These are phyloP conservation scores for Arrhamphus sclerolepis DNA, from an alignment of 2,797 vertebrate species.

Conservation along the genomic window DNA sequence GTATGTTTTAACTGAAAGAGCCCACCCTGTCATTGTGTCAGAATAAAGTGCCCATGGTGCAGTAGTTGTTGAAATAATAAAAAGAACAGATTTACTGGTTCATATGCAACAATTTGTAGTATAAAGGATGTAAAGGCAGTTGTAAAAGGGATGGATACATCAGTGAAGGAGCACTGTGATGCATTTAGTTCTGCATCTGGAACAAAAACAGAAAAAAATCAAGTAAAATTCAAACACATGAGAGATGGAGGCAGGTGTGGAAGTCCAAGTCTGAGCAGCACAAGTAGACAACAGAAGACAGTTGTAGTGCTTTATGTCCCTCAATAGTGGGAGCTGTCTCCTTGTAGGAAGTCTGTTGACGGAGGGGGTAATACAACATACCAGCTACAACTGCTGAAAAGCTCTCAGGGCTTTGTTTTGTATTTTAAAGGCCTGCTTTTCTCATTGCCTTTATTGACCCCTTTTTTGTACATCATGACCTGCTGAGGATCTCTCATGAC, in stretches of 20 bases:
- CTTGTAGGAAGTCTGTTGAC: slow-evolving; percentile 3
- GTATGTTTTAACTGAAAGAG: slow-evolving; percentile 37
- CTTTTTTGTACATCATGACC: neutral
- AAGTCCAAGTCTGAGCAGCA: neutral
- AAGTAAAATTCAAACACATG: too few species aligned
- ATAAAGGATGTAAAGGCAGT: too few species aligned
- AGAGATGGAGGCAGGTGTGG: too few species aligned
- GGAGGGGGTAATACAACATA: neutral
- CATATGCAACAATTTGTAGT: neutral
- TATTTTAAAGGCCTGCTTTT: slow-evolving; percentile 7
- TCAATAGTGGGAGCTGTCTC: slow-evolving; percentile 52
- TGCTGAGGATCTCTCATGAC: neutral
- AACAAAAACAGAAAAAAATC: too few species aligned
- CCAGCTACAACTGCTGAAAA: slow-evolving; percentile 8
- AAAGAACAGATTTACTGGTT: too few species aligned
- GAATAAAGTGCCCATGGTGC: neutral
- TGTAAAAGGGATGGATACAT: too few species aligned
- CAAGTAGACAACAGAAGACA: neutral
- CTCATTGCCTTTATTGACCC: neutral
- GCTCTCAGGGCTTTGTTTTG: too few species aligned
- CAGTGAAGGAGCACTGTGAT: too few species aligned
- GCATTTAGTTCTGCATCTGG: too few species aligned
- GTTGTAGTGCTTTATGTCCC: slow-evolving; percentile 20
- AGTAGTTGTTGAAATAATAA: neutral
- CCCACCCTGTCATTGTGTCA: slow-evolving; percentile 14